phyloP scores from a whole-genome alignment of 2,888 invertebrate species.

The Thera britannica region DNA sequence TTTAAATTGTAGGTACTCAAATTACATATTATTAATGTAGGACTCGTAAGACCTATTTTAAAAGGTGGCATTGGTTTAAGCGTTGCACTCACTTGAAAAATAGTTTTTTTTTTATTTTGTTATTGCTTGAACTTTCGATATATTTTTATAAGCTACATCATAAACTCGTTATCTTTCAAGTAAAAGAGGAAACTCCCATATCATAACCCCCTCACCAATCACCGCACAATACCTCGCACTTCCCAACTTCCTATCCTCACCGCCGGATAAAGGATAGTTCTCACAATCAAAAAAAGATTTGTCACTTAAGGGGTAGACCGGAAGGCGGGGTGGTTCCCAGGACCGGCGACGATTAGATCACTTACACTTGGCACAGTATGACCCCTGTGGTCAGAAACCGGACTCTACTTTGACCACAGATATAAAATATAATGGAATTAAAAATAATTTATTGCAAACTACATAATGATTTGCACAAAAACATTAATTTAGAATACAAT shows the following conservation, averaged over 20 bases:
- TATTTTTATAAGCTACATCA: not conserved
- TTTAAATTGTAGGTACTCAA: too few relatives aligned
- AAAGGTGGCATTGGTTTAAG: too few relatives aligned
- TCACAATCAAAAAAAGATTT: conserved; percentile 84
- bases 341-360: conserved; percentile 67
- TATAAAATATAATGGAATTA: not conserved
- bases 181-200: conserved; percentile 28
- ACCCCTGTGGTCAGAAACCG: conserved; percentile 38
- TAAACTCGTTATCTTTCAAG: not conserved
- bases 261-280: conserved; percentile 62
- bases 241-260: conserved; percentile 51
- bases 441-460: too few relatives aligned
- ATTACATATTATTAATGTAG: too few relatives aligned
- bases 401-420: conserved; percentile 7
- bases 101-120: too few relatives aligned
- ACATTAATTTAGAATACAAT: too few relatives aligned
- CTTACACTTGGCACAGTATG: conserved; percentile 56
- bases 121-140: too few relatives aligned
- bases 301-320: conserved; percentile 70
- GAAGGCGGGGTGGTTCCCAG: conserved; percentile 72
- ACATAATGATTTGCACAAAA: too few relatives aligned
- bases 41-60: too few relatives aligned
- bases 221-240: conserved; percentile 38
- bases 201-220: conserved; percentile 17
- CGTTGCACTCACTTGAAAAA: too few relatives aligned